A percentile compares a stretch with the other conserved stretches of the same genome.
phyloP scores from a whole-genome alignment of 2,797 vertebrate genomes.

The Sorex maritimensis region DNA sequence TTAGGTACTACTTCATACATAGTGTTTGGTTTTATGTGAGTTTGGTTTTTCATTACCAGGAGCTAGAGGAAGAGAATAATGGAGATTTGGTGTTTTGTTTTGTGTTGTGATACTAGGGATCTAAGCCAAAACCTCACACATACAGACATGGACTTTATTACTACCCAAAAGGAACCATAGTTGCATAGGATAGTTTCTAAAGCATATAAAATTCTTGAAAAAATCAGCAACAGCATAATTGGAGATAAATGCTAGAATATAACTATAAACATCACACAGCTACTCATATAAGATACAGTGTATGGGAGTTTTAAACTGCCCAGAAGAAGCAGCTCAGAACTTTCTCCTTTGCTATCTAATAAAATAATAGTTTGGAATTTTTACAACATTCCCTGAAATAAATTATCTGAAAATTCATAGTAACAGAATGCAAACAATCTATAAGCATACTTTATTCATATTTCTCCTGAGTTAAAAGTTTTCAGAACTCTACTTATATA shows the following conservation, averaged over 20 bases:
- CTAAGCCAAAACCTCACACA: no score
- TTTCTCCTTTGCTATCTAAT: conserved; percentile 13
- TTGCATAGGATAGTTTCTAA: not conserved
- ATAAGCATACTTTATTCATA: not conserved
- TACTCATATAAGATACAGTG: not conserved
- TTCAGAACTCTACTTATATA: not conserved
- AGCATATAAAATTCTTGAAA: not conserved
- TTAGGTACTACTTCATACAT: no score
- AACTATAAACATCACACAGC: not conserved
- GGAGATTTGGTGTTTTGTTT: no score
- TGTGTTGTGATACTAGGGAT: no score
- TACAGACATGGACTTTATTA: no score
- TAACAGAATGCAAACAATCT: not conserved
- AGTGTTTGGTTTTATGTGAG: no score
- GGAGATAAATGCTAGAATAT: not conserved
- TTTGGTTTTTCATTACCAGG: no score
- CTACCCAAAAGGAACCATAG: no score
- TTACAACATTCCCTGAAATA: not conserved
- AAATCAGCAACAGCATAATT: not conserved
- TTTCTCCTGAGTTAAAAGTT: not conserved
- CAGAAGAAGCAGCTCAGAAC: conserved; percentile 5
- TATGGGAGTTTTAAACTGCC: not conserved
- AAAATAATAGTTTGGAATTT: not conserved
- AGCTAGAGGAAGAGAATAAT: no score
- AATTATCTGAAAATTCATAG: not conserved